A percentile compares a stretch with the other conserved stretches of the same genome.
Conservation (phyloP, 1,140 invertebrate genomes). For the Ridgeia piscesae region DNA sequence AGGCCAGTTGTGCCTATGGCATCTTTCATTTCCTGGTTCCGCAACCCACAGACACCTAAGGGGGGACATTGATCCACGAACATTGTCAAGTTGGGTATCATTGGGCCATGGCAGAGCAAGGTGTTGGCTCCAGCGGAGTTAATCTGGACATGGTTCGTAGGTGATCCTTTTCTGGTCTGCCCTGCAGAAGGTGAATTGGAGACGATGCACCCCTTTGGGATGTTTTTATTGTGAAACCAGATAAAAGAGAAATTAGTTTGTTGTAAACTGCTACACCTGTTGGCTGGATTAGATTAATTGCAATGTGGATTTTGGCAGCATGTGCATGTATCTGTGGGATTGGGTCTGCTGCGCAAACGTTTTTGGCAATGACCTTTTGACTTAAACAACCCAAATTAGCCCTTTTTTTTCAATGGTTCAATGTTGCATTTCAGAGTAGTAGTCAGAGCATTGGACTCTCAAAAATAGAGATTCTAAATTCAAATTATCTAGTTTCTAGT, state of each 20-base stretch:
- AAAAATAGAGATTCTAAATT: too few species aligned
- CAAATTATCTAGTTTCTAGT: too few species aligned
- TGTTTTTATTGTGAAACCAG: background rate
- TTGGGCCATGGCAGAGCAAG: background rate
- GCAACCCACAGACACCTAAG: background rate
- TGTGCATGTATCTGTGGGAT: background rate
- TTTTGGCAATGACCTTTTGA: too few species aligned
- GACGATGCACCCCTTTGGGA: background rate
- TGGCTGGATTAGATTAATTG: background rate
- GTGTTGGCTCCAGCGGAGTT: background rate
- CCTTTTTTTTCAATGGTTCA: too few species aligned
- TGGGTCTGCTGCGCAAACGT: too few species aligned
- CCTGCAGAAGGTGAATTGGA: background rate
- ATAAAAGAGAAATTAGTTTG: background rate
- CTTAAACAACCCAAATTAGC: too few species aligned
- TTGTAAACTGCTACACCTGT: background rate
- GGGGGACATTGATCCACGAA: background rate
- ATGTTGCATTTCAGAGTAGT: too few species aligned
- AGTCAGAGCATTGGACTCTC: too few species aligned
- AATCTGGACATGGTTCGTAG: background rate
- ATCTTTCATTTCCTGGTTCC: background rate
- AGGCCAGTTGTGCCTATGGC: too few species aligned
- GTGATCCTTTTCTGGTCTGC: background rate
- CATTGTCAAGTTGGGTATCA: background rate
- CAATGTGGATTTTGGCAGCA: background rate